Evolutionary conservation across 2,888 invertebrate species (phyloP).

Genomic region (Scaeva pyrastri): DNA sequence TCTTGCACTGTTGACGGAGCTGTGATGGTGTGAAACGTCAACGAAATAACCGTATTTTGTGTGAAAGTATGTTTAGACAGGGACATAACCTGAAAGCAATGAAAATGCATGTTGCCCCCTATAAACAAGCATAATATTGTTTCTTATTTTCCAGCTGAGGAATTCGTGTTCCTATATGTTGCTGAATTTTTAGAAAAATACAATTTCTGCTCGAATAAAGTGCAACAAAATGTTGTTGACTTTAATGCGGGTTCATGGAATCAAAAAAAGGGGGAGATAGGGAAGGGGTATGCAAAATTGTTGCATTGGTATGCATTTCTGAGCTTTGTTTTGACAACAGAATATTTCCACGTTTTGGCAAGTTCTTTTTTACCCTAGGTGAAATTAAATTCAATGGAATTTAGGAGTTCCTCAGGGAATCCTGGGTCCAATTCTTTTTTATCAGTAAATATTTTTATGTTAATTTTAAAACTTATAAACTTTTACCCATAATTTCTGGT

Average conservation of each 20-base stretch:
- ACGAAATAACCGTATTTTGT: not conserved
- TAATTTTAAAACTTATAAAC: too few species aligned
- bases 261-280: not conserved
- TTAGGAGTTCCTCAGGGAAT: too few species aligned
- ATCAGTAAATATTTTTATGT: too few species aligned
- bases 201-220: slow-evolving; percentile 5
- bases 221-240: slow-evolving; percentile 24
- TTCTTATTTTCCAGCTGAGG: slow-evolving; percentile 25
- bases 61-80: not conserved
- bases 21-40: slow-evolving; percentile 56
- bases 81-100: too few species aligned
- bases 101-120: slow-evolving; percentile 17
- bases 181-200: not conserved
- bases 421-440: too few species aligned
- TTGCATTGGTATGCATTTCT: too few species aligned
- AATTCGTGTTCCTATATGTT: not conserved
- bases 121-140: slow-evolving; percentile 23
- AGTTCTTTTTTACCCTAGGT: too few species aligned
- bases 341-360: too few species aligned
- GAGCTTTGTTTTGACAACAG: too few species aligned
- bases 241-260: not conserved
- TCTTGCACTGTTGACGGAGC: slow-evolving; percentile 34
- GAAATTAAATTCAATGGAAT: too few species aligned
- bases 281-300: too few species aligned
- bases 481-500: too few species aligned